These are phyloP conservation scores for Zapornia atra DNA, from an alignment of 2,113 vertebrate genomes.

Conservation along the genomic window DNA sequence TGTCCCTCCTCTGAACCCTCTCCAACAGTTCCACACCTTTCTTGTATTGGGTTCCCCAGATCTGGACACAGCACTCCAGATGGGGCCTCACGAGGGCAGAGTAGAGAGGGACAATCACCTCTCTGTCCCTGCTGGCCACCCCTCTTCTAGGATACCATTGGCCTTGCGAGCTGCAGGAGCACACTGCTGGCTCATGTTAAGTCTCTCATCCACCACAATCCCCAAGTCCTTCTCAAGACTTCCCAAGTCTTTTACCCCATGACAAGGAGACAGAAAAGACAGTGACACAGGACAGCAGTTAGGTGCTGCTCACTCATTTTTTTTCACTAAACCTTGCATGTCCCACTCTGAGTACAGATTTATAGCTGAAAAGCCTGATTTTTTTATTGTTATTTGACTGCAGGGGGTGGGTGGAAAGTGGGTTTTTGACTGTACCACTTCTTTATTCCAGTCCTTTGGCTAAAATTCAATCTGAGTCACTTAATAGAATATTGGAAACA, in stretches of 20 bases:
- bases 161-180: too few relatives aligned
- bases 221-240: too few relatives aligned
- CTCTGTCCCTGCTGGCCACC: too few relatives aligned
- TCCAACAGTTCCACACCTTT: too few relatives aligned
- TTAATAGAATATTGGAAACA: background rate
- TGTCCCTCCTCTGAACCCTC: too few relatives aligned
- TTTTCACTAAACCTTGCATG: background rate
- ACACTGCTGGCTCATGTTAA: too few relatives aligned
- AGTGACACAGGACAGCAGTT: background rate
- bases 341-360: background rate
- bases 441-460: background rate
- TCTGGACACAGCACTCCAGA: too few relatives aligned
- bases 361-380: background rate
- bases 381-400: background rate
- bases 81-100: too few relatives aligned
- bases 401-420: background rate
- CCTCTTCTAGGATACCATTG: too few relatives aligned
- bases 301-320: background rate
- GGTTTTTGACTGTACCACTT: background rate
- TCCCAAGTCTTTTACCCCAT: background rate
- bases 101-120: too few relatives aligned
- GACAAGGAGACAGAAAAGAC: background rate
- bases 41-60: too few relatives aligned
- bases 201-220: too few relatives aligned
- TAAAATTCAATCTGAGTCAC: background rate